phyloP scores from a whole-genome alignment of 2,888 invertebrate genomes.

The Andrena hattorfiana region DNA sequence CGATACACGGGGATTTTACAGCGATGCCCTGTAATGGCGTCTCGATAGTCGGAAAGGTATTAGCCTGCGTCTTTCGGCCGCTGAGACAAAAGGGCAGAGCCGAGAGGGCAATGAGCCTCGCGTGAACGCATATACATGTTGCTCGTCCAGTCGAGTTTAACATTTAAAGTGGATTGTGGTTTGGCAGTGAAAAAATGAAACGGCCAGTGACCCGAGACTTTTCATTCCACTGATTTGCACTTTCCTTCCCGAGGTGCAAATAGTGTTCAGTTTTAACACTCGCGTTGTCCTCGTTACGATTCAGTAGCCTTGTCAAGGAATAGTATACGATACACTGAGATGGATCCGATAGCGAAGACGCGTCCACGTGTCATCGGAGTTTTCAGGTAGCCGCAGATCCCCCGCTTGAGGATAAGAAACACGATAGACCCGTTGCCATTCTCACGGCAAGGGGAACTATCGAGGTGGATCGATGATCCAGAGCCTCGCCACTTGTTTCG shows the following conservation, averaged over 20 bases:
- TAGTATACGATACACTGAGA: constrained; percentile 34
- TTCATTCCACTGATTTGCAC: constrained; percentile 4
- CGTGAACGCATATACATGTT: constrained; percentile 21
- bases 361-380: constrained; percentile 48
- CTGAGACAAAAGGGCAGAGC: constrained; percentile 25
- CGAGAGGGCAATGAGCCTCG: constrained; percentile 54
- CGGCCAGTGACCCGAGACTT: constrained; percentile 9
- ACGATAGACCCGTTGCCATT: constrained; percentile 43
- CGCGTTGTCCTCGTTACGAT: constrained; percentile 8
- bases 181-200: constrained; percentile 32
- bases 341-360: constrained; percentile 33
- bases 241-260: background rate
- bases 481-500: constrained; percentile 47
- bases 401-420: constrained; percentile 48
- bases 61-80: constrained; percentile 39
- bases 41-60: constrained; percentile 43
- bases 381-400: constrained; percentile 45
- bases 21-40: constrained; percentile 21
- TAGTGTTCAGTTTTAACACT: background rate
- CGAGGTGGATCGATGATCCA: constrained; percentile 49
- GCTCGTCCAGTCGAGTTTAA: constrained; percentile 28
- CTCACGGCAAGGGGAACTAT: constrained; percentile 21
- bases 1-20: constrained; percentile 26
- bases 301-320: constrained; percentile 13
- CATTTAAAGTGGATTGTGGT: constrained; percentile 57